Conservation (phyloP, 2,113 vertebrate genomes). For the Rattus rattus region DNA sequence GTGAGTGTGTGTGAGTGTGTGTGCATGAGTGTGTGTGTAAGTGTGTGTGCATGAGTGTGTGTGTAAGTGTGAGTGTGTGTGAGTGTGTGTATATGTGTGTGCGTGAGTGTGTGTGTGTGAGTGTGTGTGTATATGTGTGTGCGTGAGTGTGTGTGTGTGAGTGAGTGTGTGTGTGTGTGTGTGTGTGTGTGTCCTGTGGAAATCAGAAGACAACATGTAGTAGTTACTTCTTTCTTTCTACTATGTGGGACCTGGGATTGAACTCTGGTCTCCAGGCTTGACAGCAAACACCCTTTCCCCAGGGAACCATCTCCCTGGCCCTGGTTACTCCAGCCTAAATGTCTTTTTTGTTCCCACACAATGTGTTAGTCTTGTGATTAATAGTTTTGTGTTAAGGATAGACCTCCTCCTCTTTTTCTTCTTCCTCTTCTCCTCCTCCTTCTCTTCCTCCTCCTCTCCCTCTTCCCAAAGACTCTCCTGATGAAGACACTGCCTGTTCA, state of each 20-base stretch:
- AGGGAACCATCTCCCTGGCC: background rate
- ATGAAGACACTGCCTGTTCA: background rate
- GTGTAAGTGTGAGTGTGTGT: background rate
- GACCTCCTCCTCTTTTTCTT: background rate
- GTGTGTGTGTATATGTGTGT: background rate
- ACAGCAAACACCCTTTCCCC: background rate
- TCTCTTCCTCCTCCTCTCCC: background rate
- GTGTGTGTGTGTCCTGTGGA: no score
- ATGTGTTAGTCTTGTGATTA: background rate
- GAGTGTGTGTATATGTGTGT: background rate
- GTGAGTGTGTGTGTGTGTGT: background rate
- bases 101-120: background rate
- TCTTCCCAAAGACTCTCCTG: background rate
- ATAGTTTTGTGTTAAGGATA: conserved; percentile 7
- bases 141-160: background rate
- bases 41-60: background rate
- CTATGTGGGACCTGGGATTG: background rate
- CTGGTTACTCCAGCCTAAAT: background rate
- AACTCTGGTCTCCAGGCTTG: background rate
- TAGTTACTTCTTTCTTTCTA: background rate
- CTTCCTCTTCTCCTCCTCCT: background rate
- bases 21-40: background rate
- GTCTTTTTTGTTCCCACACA: background rate
- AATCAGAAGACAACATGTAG: background rate
- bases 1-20: background rate